phyloP scores from a whole-genome alignment of 2,797 vertebrate genomes.

The Enteromius anoplus region DNA sequence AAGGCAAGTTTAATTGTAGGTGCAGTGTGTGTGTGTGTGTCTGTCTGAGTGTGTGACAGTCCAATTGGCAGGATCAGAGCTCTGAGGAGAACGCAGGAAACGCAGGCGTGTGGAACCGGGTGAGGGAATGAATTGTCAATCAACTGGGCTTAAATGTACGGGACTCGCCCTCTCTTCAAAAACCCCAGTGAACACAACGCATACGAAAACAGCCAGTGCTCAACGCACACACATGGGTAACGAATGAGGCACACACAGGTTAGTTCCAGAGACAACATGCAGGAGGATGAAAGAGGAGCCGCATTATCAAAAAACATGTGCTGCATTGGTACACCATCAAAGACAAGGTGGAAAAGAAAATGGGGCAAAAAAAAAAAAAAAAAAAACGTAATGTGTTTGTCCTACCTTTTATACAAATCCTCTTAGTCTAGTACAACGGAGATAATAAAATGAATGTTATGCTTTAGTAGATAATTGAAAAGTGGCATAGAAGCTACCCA shows the following conservation, averaged over 20 bases:
- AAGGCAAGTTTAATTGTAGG: slow-evolving; percentile 10
- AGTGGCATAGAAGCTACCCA: not conserved
- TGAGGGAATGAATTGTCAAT: slow-evolving; percentile 44
- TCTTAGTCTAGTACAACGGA: slow-evolving; percentile 3
- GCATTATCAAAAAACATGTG: slow-evolving; percentile 23
- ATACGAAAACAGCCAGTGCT: slow-evolving; percentile 25
- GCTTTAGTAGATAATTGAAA: slow-evolving; percentile 2
- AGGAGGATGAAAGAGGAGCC: slow-evolving; percentile 10
- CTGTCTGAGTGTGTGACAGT: slow-evolving; percentile 19
- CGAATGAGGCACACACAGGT: slow-evolving; percentile 14
- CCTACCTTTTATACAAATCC: slow-evolving; percentile 11
- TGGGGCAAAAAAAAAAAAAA: not conserved
- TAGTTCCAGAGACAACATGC: slow-evolving; percentile 21
- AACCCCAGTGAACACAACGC: not conserved
- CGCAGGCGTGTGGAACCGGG: not conserved
- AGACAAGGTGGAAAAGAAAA: slow-evolving; percentile 13
- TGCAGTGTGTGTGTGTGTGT: not conserved
- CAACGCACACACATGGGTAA: not conserved
- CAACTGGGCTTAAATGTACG: slow-evolving; percentile 25
- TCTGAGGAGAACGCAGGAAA: slow-evolving; percentile 15
- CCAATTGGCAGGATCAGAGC: slow-evolving; percentile 24
- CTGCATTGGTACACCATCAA: not conserved
- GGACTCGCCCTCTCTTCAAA: slow-evolving; percentile 8
- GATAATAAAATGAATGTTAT: slow-evolving; percentile 9
- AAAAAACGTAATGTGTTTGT: slow-evolving; percentile 4